phyloP scores from a whole-genome alignment of 2,113 vertebrate genomes.

The Trematocara macrostoma region DNA sequence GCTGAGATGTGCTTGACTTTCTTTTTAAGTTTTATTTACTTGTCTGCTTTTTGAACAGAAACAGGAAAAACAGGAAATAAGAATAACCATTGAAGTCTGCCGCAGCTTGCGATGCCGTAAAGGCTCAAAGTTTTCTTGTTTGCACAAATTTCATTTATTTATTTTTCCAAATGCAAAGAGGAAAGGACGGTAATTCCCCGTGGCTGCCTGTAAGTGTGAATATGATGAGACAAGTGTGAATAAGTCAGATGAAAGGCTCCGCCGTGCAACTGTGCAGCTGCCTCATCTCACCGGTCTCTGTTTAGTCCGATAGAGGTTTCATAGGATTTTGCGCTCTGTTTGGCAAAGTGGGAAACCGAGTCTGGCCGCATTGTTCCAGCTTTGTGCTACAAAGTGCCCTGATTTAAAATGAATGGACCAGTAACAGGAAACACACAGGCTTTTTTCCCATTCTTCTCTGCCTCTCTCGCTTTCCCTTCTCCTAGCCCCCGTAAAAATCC shows the following conservation, averaged over 20 bases:
- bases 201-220: conserved; percentile 31
- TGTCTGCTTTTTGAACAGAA: not conserved
- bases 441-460: not conserved
- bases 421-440: conserved; percentile 7
- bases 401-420: conserved; percentile 57
- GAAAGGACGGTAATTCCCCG: not conserved
- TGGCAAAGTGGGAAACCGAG: conserved; percentile 56
- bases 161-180: not conserved
- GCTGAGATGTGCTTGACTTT: not conserved
- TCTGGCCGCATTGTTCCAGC: not conserved
- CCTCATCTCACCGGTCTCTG: conserved; percentile 16
- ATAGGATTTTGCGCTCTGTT: conserved; percentile 63
- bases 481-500: not conserved
- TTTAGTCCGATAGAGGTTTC: conserved; percentile 8
- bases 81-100: not conserved
- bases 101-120: not conserved
- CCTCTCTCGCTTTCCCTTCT: not conserved
- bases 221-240: conserved; percentile 44
- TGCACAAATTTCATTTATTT: not conserved
- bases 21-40: not conserved
- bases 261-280: conserved; percentile 24
- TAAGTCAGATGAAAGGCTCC: conserved; percentile 40
- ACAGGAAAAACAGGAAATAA: not conserved
- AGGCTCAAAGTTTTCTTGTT: not conserved
- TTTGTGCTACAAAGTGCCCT: conserved; percentile 41